Percentiles rank a stretch among this genome's conserved stretches.
These are phyloP conservation scores for Drosophila niveifrons DNA, from an alignment of 2,888 invertebrate genomes.

Conservation along the genomic window DNA sequence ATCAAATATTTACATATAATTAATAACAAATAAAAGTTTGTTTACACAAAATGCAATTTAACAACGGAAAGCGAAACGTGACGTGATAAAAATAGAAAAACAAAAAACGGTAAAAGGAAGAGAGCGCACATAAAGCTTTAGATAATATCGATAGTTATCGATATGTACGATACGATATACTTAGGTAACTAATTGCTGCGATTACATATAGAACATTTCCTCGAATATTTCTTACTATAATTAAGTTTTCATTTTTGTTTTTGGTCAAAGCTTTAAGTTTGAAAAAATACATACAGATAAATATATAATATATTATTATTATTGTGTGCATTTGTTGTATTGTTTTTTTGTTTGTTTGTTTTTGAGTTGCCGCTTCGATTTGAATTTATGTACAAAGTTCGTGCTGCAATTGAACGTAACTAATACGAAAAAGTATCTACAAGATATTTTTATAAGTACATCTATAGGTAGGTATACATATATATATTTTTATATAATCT, in stretches of 20 bases:
- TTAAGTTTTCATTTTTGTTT: slow-evolving; percentile 22
- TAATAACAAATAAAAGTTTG: slow-evolving; percentile 38
- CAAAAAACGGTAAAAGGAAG: not conserved
- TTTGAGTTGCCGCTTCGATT: slow-evolving; percentile 61
- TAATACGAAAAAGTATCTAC: slow-evolving; percentile 67
- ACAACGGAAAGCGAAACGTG: slow-evolving; percentile 12
- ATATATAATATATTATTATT: not conserved
- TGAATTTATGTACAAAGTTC: slow-evolving; percentile 79
- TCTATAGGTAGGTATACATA: slow-evolving; percentile 47
- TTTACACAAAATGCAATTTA: slow-evolving; percentile 32
- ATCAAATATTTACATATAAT: slow-evolving; percentile 60
- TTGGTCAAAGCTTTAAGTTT: slow-evolving; percentile 75
- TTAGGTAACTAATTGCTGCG: slow-evolving; percentile 38
- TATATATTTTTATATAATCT: slow-evolving; percentile 26
- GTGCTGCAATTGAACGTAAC: slow-evolving; percentile 77
- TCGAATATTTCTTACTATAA: slow-evolving; percentile 1
- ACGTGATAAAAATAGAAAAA: slow-evolving; percentile 12
- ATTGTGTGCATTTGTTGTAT: slow-evolving; percentile 26
- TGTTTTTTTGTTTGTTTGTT: slow-evolving; percentile 26
- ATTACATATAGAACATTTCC: slow-evolving; percentile 8
- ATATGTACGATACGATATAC: slow-evolving; percentile 30
- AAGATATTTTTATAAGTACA: slow-evolving; percentile 59
- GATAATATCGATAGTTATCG: slow-evolving; percentile 41
- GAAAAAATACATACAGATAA: slow-evolving; percentile 4
- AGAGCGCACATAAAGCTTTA: slow-evolving; percentile 56